Evolutionary conservation across 92 coral and sea anemone genomes (phyloP).

Genomic region (Nematostella vectensis): DNA sequence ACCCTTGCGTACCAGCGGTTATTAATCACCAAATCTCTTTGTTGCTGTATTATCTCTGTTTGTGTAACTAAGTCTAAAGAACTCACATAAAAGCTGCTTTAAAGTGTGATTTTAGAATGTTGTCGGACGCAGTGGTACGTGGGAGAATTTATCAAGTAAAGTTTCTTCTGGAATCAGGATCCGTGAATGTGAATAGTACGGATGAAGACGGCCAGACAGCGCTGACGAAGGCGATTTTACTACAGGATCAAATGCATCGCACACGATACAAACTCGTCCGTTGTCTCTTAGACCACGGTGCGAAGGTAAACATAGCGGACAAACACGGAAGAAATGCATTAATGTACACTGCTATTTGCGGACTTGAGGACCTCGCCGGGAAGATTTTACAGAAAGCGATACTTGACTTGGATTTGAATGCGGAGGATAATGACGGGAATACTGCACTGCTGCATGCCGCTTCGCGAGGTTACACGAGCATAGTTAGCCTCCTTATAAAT

Average conservation of each 20-base stretch:
- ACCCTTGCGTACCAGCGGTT: too few relatives aligned
- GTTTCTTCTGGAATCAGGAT: slow-evolving; percentile 66
- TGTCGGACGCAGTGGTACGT: slow-evolving; percentile 65
- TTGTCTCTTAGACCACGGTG: slow-evolving; percentile 63
- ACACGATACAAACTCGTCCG: slow-evolving; percentile 76
- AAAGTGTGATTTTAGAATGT: slow-evolving; percentile 57
- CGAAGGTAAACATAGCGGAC: slow-evolving; percentile 68
- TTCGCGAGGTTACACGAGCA: slow-evolving; percentile 39
- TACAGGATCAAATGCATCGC: slow-evolving; percentile 68
- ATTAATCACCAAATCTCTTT: too few relatives aligned
- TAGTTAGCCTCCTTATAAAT: slow-evolving; percentile 53
- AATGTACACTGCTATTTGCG: slow-evolving; percentile 75
- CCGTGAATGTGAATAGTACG: slow-evolving; percentile 65
- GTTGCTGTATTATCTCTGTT: too few relatives aligned
- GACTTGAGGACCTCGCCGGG: slow-evolving; percentile 50
- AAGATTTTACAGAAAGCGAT: slow-evolving; percentile 56
- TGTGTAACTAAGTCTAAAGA: too few relatives aligned
- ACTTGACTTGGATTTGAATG: slow-evolving; percentile 73
- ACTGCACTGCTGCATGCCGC: slow-evolving; percentile 90
- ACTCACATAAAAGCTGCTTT: too few relatives aligned
- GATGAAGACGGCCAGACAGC: slow-evolving; percentile 85
- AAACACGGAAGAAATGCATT: slow-evolving; percentile 60
- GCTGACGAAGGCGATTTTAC: slow-evolving; percentile 79
- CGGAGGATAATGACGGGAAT: slow-evolving; percentile 60
- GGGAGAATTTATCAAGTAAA: slow-evolving; percentile 90